A percentile compares a stretch with the other conserved stretches of the same genome.
phyloP scores from a whole-genome alignment of 2,797 vertebrate species.

The Falco naumanni region DNA sequence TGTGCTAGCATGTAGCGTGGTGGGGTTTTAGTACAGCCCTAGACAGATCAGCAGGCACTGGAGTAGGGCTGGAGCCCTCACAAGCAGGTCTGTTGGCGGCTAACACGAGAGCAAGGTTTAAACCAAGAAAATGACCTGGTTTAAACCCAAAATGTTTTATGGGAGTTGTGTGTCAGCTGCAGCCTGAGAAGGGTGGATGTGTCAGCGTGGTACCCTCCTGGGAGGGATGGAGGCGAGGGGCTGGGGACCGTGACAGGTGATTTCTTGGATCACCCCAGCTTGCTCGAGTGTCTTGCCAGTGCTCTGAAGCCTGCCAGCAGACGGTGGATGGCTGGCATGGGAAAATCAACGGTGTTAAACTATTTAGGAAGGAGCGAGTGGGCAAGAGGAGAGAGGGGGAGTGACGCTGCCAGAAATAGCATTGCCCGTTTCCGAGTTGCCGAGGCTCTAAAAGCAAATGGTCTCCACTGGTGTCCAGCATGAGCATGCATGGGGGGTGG shows the following conservation, averaged over 20 bases:
- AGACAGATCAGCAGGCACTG: not conserved
- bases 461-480: not conserved
- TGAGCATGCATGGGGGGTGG: rapidly evolving
- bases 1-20: rapidly evolving
- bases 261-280: not conserved
- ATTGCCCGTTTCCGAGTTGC: not conserved
- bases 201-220: not conserved
- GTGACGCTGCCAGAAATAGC: not conserved
- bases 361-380: not conserved
- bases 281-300: not conserved
- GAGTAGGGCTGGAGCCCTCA: not conserved
- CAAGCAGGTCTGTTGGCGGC: not conserved
- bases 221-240: not conserved
- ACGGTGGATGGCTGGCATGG: not conserved
- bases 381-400: slow-evolving; percentile 13
- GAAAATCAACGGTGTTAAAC: not conserved
- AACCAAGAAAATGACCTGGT: not conserved
- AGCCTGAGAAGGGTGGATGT: not conserved
- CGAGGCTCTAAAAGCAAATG: not conserved
- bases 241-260: not conserved
- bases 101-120: not conserved
- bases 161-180: not conserved
- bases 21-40: not conserved
- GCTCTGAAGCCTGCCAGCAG: not conserved
- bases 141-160: not conserved